Evolutionary conservation across 1,140 invertebrate genomes (phyloP), one percentile per base, ranked within the genome.

Genomic region (Choristoneura fumiferana): DNA sequence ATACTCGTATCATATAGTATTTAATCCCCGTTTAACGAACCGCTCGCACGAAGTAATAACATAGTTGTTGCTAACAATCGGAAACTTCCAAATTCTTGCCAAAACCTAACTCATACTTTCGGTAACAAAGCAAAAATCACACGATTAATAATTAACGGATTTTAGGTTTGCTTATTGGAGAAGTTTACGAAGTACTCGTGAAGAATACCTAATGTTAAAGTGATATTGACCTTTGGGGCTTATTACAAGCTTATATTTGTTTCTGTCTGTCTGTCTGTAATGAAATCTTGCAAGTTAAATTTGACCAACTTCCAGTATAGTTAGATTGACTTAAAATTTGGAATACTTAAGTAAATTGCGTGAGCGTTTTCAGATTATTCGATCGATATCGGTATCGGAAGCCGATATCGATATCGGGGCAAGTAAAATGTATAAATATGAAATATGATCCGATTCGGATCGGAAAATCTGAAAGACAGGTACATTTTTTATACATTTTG

Each of bases 111-210:
- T 29, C 22, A 29, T 49, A 49, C 43, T 49, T 49, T 49, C 17
- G 17, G 10, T 33, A 49, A 49, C 18, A 49, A 49, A 29, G 43
- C 22, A 18, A 49, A 49, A 49, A 49, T 49, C 43, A 49, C n/a
- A 49, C 43, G 43, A 49, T 49, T 49, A 49, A 49, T 49, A 49
- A 49, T 49, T 49, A 49, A 12, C 17, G 43, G 18, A 10, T 49
- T 18, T 29, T 13, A 22, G 18, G 43, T 6, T 14, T 12, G 13
- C 10, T 15, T 39, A 14, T 39, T 39, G 1, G 38, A 12, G 1
- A 2, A 39, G 13, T 14, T 39, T 3, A 1, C 6, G 13, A 12
- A 14, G 12, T 15, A 14, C 14, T 14, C 14, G 14, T 12, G 12
- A 14, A 39, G 6, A 39, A 14, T n/a, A n/a, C n/a, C n/a, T 14